Evolutionary conservation across 1,140 invertebrate genomes (phyloP).

Genomic region (Apocrypta bakeri): DNA sequence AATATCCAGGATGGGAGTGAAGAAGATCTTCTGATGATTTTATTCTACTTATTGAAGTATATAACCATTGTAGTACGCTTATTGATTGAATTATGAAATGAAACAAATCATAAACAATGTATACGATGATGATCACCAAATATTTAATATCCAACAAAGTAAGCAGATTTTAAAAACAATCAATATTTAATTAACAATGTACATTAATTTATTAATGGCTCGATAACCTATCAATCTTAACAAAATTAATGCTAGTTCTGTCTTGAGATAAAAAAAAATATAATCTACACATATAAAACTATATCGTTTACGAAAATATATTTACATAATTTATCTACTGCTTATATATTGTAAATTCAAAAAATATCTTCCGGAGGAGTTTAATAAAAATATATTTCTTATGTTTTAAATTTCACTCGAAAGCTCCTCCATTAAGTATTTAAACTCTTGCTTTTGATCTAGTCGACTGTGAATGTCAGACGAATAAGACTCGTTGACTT

Average conservation of each 20-base stretch:
- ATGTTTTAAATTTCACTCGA: neutral
- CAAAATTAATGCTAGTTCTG: neutral
- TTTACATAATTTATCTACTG: neutral
- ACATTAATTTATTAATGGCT: conserved; percentile 15
- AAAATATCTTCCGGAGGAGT: neutral
- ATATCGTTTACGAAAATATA: too few species aligned
- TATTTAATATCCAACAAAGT: conserved; percentile 10
- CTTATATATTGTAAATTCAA: neutral
- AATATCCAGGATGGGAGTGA: conserved; percentile 1
- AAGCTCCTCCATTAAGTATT: neutral
- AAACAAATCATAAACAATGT: neutral
- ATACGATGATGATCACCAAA: neutral
- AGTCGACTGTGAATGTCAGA: neutral
- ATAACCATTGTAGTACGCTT: neutral
- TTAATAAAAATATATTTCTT: neutral
- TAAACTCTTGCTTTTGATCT: neutral
- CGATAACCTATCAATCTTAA: neutral
- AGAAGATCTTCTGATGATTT: conserved; percentile 30
- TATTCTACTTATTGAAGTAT: conserved; percentile 29
- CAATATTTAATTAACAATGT: conserved; percentile 26
- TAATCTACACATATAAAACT: too few species aligned
- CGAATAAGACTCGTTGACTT: conserved; percentile 20
- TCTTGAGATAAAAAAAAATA: too few species aligned
- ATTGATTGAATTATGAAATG: conserved; percentile 14
- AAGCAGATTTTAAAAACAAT: conserved; percentile 24